Evolutionary conservation across 2,113 vertebrate species (phyloP).

Genomic region (Pongo abelii): DNA sequence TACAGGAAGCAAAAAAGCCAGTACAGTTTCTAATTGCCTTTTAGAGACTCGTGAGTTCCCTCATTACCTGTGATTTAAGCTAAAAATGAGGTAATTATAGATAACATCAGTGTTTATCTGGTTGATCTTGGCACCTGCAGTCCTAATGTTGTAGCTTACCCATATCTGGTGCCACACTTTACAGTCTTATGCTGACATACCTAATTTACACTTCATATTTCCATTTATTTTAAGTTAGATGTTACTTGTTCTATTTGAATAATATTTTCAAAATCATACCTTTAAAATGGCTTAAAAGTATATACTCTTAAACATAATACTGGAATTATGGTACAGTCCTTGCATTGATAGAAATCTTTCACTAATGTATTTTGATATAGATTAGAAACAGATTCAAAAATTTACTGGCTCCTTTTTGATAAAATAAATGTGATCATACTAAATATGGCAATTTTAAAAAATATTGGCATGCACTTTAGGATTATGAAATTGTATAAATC

Average conservation of each 20-base stretch:
- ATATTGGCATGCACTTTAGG: neutral
- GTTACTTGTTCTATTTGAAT: conserved; percentile 61
- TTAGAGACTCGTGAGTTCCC: conserved; percentile 75
- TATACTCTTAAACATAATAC: neutral
- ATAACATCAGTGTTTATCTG: conserved; percentile 77
- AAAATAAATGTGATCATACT: neutral
- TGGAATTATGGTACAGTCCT: neutral
- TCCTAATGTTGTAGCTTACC: conserved; percentile 65
- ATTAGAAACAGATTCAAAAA: neutral
- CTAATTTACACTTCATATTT: conserved; percentile 73
- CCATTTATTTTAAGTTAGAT: conserved; percentile 45
- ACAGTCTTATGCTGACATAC: conserved; percentile 59
- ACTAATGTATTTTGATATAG: neutral
- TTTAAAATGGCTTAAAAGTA: conserved; percentile 22
- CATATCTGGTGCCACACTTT: conserved; percentile 58
- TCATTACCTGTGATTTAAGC: conserved; percentile 80
- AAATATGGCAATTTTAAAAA: neutral
- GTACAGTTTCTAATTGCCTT: conserved; percentile 74
- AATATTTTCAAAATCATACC: conserved; percentile 42
- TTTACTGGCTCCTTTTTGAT: neutral
- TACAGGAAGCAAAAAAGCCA: conserved; percentile 67
- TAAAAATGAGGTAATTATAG: conserved; percentile 78
- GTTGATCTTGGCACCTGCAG: conserved; percentile 76
- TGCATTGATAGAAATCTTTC: conserved; percentile 1
- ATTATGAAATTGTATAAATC: neutral